A percentile compares a stretch with the other conserved stretches of the same genome.
Conservation (phyloP, 2,113 vertebrate species). For the Indicator maculatus region DNA sequence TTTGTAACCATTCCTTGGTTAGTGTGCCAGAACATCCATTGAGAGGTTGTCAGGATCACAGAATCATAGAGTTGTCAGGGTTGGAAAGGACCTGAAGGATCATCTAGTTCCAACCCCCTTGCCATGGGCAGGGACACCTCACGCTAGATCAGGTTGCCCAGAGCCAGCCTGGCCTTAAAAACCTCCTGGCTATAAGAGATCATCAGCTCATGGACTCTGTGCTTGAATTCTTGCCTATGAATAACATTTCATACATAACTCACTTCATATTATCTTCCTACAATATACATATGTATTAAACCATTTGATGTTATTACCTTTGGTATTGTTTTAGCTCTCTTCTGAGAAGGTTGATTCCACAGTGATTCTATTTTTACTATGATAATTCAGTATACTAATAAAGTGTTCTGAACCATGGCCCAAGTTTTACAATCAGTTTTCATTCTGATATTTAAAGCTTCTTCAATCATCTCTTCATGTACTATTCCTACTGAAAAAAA, state of each 20-base stretch:
- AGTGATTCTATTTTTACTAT: neutral
- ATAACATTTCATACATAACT: neutral
- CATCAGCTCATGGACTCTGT: neutral
- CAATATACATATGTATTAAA: neutral
- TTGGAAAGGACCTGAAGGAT: too few species aligned
- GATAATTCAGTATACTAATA: constrained; percentile 12
- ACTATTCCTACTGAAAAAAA: neutral
- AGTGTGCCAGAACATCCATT: neutral
- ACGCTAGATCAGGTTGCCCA: too few species aligned
- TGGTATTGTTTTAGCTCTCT: neutral
- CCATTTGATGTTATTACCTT: neutral
- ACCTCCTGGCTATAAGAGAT: neutral
- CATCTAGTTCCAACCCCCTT: too few species aligned
- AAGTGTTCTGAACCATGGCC: neutral
- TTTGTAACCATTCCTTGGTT: neutral
- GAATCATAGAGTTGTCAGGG: too few species aligned
- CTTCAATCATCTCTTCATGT: neutral
- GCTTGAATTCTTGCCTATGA: neutral
- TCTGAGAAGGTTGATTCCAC: neutral
- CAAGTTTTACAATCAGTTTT: neutral
- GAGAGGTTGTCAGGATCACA: neutral
- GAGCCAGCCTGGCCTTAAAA: too few species aligned
- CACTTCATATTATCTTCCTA: neutral
- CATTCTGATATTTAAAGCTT: neutral
- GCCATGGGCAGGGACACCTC: too few species aligned